phyloP scores from a whole-genome alignment of 2,888 invertebrate species.

The Polymixis lichenea region DNA sequence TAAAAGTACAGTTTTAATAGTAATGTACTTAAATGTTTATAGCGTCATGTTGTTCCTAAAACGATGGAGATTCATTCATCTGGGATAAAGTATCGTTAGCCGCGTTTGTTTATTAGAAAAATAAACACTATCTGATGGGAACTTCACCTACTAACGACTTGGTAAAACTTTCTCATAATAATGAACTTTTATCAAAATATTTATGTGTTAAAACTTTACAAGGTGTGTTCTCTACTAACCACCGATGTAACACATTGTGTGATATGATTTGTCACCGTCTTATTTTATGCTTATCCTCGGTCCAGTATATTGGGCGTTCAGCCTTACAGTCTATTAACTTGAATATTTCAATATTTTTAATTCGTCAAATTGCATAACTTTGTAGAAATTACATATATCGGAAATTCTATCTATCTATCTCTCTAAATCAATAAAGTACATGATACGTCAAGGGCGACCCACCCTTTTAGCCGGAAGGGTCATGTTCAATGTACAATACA shows the following conservation, averaged over 20 bases:
- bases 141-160: slow-evolving; percentile 41
- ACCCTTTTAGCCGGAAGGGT: slow-evolving; percentile 81
- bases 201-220: slow-evolving; percentile 17
- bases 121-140: slow-evolving; percentile 64
- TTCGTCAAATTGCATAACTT: not conserved
- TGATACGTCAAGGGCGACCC: slow-evolving; percentile 46
- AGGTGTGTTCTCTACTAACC: slow-evolving; percentile 1
- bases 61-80: slow-evolving; percentile 54
- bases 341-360: not conserved
- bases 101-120: slow-evolving; percentile 58
- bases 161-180: slow-evolving; percentile 52
- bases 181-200: slow-evolving; percentile 52
- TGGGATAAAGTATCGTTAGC: slow-evolving; percentile 52
- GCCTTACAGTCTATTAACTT: not conserved
- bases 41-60: slow-evolving; percentile 46
- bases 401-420: slow-evolving; percentile 40
- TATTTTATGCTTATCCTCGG: not conserved
- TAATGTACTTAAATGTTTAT: slow-evolving; percentile 55
- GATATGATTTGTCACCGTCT: slow-evolving; percentile 3
- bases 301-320: not conserved
- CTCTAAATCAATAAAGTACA: slow-evolving; percentile 62
- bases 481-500: slow-evolving; percentile 67
- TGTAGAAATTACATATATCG: not conserved
- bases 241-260: slow-evolving; percentile 9
- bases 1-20: slow-evolving; percentile 42